phyloP scores from a whole-genome alignment of 2,888 invertebrate genomes.

The Psylliodes chrysocephalus region DNA sequence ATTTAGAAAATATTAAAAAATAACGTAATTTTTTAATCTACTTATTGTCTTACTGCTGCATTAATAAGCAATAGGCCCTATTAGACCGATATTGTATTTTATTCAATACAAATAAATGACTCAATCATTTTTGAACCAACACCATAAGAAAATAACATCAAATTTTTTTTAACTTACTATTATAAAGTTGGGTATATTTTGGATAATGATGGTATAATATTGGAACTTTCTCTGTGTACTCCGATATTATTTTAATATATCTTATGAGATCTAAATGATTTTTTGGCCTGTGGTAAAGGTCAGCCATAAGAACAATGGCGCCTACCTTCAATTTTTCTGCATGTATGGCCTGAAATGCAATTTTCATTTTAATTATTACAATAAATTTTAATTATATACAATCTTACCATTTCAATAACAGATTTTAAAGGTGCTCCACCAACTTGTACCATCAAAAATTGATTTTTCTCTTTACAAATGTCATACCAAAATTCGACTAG shows the following conservation, averaged over 20 bases:
- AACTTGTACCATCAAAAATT: conserved; percentile 78
- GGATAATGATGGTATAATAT: conserved; percentile 89
- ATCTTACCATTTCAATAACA: conserved; percentile 70
- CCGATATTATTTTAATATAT: conserved; percentile 73
- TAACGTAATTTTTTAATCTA: no score
- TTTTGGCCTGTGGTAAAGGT: conserved; percentile 79
- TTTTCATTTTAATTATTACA: not conserved
- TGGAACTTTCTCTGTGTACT: conserved; percentile 69
- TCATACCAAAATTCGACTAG: conserved; percentile 74
- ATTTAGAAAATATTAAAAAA: no score
- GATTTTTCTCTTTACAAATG: conserved; percentile 67
- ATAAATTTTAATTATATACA: not conserved
- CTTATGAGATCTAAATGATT: conserved; percentile 71
- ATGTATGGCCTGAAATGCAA: conserved; percentile 67
- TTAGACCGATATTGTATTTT: no score
- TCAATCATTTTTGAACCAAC: no score
- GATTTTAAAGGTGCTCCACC: conserved; percentile 77
- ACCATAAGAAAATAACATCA: no score
- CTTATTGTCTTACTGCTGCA: no score
- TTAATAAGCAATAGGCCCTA: no score
- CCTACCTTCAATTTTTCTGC: conserved; percentile 74
- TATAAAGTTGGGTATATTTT: conserved; percentile 72
- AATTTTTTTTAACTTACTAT: no score
- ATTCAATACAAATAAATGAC: no score
- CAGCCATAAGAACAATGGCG: conserved; percentile 80